Percentiles rank a stretch among this genome's conserved stretches.
Conservation (phyloP, 2,113 vertebrate species). For the Dasyurus viverrinus region DNA sequence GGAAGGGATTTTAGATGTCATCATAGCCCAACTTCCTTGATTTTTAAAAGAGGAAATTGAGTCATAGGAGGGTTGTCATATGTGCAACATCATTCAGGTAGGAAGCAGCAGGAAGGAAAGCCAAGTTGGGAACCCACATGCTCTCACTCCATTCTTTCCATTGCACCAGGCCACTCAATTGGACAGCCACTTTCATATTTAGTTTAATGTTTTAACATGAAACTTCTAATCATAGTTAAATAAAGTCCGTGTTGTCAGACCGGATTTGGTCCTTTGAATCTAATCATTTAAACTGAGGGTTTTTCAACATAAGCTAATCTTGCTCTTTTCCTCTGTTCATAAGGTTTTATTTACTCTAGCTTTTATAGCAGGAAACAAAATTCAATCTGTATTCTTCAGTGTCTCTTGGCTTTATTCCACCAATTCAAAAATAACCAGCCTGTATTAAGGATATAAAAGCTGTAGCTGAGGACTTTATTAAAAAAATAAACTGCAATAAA, state of each 20-base stretch:
- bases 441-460: conserved; percentile 25
- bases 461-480: conserved; percentile 18
- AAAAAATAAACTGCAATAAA: conserved; percentile 48
- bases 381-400: conserved; percentile 39
- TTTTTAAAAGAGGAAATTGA: not conserved
- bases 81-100: not conserved
- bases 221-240: not conserved
- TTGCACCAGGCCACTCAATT: not conserved
- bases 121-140: not conserved
- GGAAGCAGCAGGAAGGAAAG: not conserved
- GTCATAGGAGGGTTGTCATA: not conserved
- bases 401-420: conserved; percentile 22
- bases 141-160: not conserved
- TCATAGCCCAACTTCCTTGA: not conserved
- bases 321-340: not conserved
- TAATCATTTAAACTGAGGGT: not conserved
- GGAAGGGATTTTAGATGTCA: not conserved
- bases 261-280: not conserved
- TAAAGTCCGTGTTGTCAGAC: not conserved
- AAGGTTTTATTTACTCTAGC: not conserved
- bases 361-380: conserved; percentile 45
- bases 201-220: not conserved
- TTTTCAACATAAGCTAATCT: not conserved
- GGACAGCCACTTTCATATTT: not conserved
- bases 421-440: conserved; percentile 35